These are phyloP conservation scores for Danio rerio DNA, from an alignment of 2,113 vertebrate species.

Conservation along the genomic window GRCz12tu NC_133189.1:51499001-51499500, in stretches of 20 bases:
- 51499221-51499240: conserved; percentile 52
- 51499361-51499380: too few relatives aligned
- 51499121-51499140: conserved; percentile 74
- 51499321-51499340: too few relatives aligned
- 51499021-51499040: conserved; percentile 70
- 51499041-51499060: conserved; percentile 71
- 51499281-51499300: background rate
- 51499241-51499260: background rate
- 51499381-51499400: too few relatives aligned
- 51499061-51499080: conserved; percentile 79
- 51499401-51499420: too few relatives aligned
- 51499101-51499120: conserved; percentile 76
- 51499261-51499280: background rate
- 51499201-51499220: conserved; percentile 60
- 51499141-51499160: conserved; percentile 75
- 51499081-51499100: conserved; percentile 78
- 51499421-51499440: too few relatives aligned
- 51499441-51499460: too few relatives aligned
- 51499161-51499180: conserved; percentile 74
- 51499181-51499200: conserved; percentile 74
- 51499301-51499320: too few relatives aligned
- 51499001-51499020: conserved; percentile 65
- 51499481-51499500: too few relatives aligned
- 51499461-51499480: too few relatives aligned
- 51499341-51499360: too few relatives aligned